A percentile compares a stretch with the other conserved stretches of the same genome.
Conservation (phyloP, 2,797 vertebrate genomes). For the Oryzias dopingdopingensis region DNA sequence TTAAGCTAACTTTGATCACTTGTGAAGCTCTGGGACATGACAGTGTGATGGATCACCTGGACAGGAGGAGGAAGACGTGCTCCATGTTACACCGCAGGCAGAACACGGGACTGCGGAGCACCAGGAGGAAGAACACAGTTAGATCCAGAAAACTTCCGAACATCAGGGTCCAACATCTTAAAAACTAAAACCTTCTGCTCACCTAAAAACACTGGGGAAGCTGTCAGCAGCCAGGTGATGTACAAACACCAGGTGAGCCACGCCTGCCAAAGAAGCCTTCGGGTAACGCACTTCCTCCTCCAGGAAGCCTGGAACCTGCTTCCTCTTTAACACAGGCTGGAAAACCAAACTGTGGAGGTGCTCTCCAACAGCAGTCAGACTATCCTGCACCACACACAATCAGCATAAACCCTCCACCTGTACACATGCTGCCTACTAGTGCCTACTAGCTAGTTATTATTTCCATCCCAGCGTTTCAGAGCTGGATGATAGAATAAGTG, state of each 20-base stretch:
- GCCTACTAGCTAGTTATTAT: no score
- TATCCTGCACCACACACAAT: conserved; percentile 42
- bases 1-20: no score
- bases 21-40: no score
- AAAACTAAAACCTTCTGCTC: neutral
- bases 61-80: conserved; percentile 83
- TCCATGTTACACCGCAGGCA: conserved; percentile 89
- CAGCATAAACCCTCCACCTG: neutral
- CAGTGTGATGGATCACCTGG: conserved; percentile 76
- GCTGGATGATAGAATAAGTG: neutral
- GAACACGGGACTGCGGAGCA: conserved; percentile 84
- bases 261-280: conserved; percentile 85
- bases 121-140: neutral
- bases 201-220: conserved; percentile 84
- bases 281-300: conserved; percentile 85
- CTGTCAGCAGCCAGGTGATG: conserved; percentile 84
- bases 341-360: conserved; percentile 66
- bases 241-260: conserved; percentile 90
- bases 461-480: neutral
- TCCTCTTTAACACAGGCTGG: conserved; percentile 70
- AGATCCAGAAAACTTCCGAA: neutral
- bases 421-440: neutral
- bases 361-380: conserved; percentile 68
- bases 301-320: conserved; percentile 72
- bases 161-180: no score